Evolutionary conservation across 2,888 invertebrate species (phyloP).

Genomic region (Stenotaenia linearis): DNA sequence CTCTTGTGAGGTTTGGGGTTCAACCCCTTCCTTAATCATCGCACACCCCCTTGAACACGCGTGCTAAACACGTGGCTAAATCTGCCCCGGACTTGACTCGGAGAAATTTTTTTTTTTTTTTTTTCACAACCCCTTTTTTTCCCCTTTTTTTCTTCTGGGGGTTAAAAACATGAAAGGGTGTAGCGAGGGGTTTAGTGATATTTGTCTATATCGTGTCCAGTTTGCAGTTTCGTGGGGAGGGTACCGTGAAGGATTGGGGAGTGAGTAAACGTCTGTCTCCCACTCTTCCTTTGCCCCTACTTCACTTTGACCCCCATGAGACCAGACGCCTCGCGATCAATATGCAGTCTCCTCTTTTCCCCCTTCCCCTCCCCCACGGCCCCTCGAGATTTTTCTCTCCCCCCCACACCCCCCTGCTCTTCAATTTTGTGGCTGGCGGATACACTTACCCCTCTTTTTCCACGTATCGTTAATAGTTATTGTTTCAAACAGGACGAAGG

Average conservation of each 20-base stretch:
- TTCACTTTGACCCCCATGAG: constrained; percentile 9
- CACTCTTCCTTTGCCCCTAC: constrained; percentile 4
- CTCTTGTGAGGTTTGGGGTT: not conserved
- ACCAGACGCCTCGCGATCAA: constrained; percentile 1
- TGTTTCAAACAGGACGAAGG: not conserved
- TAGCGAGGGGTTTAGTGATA: not conserved
- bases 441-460: not conserved
- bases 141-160: not conserved
- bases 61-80: not conserved
- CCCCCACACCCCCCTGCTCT: not conserved
- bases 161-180: not conserved
- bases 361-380: not conserved
- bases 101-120: not conserved
- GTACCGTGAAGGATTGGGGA: not conserved
- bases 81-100: not conserved
- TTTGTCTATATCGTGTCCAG: not conserved
- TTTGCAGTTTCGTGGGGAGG: not conserved
- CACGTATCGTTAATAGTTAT: not conserved
- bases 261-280: constrained; percentile 1
- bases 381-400: not conserved
- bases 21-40: not conserved
- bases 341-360: not conserved
- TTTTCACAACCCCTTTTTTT: not conserved
- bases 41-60: not conserved
- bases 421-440: not conserved